phyloP scores from a whole-genome alignment of 2,888 invertebrate species.

The Eumacrocentrus americanus region DNA sequence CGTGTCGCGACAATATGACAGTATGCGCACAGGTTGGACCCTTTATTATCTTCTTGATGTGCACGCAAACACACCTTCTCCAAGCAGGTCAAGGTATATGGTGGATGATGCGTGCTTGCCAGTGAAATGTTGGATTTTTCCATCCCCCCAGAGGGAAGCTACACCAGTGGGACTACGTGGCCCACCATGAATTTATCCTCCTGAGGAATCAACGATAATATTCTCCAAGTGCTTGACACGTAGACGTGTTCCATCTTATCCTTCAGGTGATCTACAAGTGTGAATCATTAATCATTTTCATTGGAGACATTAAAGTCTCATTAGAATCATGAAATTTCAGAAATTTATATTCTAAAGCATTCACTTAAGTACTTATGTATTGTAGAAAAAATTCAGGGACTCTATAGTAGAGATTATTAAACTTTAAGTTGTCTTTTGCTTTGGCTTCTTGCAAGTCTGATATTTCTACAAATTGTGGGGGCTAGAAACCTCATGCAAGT shows the following conservation, averaged over 20 bases:
- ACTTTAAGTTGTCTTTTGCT: no score
- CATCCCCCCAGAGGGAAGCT: constrained; percentile 16
- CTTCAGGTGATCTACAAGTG: neutral
- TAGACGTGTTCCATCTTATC: constrained; percentile 1
- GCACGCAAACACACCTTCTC: neutral
- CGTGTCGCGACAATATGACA: constrained; percentile 35
- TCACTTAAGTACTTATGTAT: no score
- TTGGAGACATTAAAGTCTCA: constrained; percentile 15
- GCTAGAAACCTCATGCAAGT: no score
- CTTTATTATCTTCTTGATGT: neutral
- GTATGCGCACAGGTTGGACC: constrained; percentile 3
- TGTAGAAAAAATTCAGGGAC: no score
- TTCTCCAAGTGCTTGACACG: constrained; percentile 4
- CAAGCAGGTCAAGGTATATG: neutral
- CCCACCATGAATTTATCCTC: constrained; percentile 24
- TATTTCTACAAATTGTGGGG: no score
- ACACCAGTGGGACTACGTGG: constrained; percentile 7
- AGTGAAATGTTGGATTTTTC: constrained; percentile 5
- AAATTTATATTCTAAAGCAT: no score
- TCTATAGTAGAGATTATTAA: no score
- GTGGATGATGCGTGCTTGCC: neutral
- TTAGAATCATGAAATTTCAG: constrained; percentile 11
- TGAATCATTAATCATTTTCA: constrained; percentile 20
- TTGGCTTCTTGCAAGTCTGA: no score
- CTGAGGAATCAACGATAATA: constrained; percentile 20